Base-by-base conservation (phyloP, 2,797 vertebrate species). In the Lithobates sylvaticus region DNA sequence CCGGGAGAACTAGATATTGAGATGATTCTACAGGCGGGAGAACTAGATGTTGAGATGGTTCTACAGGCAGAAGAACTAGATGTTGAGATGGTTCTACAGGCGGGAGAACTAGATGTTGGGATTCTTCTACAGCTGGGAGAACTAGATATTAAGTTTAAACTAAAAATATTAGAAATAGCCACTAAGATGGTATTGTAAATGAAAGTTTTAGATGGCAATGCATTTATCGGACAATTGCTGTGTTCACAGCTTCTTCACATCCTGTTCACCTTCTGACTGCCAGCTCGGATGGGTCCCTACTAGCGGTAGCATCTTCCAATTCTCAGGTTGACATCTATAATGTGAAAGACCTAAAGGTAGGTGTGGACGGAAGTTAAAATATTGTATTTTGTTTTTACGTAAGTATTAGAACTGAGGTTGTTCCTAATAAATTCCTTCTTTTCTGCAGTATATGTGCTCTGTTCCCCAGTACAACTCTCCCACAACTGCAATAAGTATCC, bases 401-500 rank as follows among this genome's bases (percentile, higher is more conserved):
- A 32, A 32, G 16, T 29, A 71, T 71, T 65, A 3, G 6, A 36
- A 32, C 3, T 71, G 2, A 32, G 5, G 13, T 54, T 18, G 3
- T 18, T 54, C 13, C 50, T 54, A 54, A 54, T 54, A 13, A 18
- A 54, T 21, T 7, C 26, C 15, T 39, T 23, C 13, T 32, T 69
- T 10, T 78, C 76, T 54, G 81, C 93, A 99, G 98, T 91, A 93
- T 69, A 96, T 97, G 89, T 98, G 97, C 69, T 89, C 89, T 0
- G 95, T 99, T 71, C 98, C 98, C n/a, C 90, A 89, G 0, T 97
- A 98, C 83, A 89, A 88, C 88, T 97, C 97, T 0, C 97, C 96
- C 0, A 96, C 97, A 80, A 96, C 95, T 0, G 97, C 98, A 36
- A 88, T 99, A 1, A 96, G 93, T 88, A 95, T 99, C 84, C 93